Percentiles rank a stretch among this genome's conserved stretches.
Conservation (phyloP, 2,113 vertebrate species). For the Leptocoma aspasia region DNA sequence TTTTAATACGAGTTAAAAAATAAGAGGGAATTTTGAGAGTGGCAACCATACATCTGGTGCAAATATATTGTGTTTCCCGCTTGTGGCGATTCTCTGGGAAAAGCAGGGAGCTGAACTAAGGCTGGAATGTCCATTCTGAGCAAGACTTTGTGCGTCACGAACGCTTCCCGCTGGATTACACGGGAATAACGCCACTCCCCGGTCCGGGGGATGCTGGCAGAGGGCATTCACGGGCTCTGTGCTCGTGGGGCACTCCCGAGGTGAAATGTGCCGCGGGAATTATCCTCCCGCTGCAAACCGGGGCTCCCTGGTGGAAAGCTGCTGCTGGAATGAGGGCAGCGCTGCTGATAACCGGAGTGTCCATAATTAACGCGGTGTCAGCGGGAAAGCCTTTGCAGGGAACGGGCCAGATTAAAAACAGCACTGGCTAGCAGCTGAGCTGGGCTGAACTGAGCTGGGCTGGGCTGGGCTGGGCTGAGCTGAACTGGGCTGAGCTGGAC, state of each 20-base stretch:
- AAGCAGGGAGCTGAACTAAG: neutral
- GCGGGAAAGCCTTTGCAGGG: neutral
- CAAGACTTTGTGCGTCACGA: neutral
- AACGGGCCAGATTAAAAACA: neutral
- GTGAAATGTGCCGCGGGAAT: neutral
- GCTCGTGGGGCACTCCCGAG: neutral
- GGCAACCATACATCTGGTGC: neutral
- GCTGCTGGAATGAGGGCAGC: neutral
- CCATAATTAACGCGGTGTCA: neutral
- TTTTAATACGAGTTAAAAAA: neutral
- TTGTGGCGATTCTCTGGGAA: neutral
- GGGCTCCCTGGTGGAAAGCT: neutral
- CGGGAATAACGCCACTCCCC: no score
- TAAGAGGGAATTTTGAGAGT: neutral
- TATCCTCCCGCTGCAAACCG: rapidly evolving
- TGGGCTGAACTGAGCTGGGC: neutral
- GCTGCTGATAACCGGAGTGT: neutral
- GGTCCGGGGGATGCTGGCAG: neutral
- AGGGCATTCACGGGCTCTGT: neutral
- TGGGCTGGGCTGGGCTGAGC: no score
- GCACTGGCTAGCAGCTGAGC: neutral
- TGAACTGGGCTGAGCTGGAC: no score
- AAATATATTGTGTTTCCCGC: neutral
- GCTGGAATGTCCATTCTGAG: neutral
- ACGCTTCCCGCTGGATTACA: neutral